Base-by-base conservation (phyloP, 2,888 invertebrate genomes). In the Plemyria rubiginata region DNA sequence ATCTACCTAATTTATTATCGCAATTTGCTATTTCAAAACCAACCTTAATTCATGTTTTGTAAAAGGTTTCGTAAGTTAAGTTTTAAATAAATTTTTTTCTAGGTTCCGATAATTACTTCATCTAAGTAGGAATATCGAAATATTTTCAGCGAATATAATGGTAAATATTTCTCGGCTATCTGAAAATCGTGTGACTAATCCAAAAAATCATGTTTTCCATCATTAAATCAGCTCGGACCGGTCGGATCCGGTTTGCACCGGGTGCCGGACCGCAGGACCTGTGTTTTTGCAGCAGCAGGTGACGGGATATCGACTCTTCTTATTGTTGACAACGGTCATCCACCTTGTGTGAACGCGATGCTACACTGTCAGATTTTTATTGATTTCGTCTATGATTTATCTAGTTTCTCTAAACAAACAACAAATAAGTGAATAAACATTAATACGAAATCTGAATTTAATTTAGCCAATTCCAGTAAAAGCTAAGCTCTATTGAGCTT, bases 251-350 rank as follows among this genome's bases (percentile, higher is more conserved):
- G 65, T 58, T 54, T 40, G 62, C 67, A 73, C 76, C 73, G 71
- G 71, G 68, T 70, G 71, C 78, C 74, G 74, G 73, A 74, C 72
- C 75, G 70, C 70, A 62, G 72, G 66, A 75, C 74, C 73, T 61
- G 78, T 84, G 85, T 89, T 90, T 90, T 90, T 90, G 86, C 81
- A 70, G 77, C 78, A 82, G 87, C 90, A 90, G 90, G 90, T 90
- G 90, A 85, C 86, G 85, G 86, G 88, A 88, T 85, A 77, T 72
- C 65, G 62, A 69, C 72, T 86, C 82, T 70, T 86, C 86, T 87
- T 87, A 84, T 88, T 88, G 85, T 84, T 71, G 72, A 68, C 74
- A 63, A 60, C 84, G 88, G 89, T 86, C 90, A 84, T 72, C 80
- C 78, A 88, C 88, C 88, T 80, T 80, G 74, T 80, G 80, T 75